Conservation (phyloP, 2,888 invertebrate species). For the Apodemia zela region DNA sequence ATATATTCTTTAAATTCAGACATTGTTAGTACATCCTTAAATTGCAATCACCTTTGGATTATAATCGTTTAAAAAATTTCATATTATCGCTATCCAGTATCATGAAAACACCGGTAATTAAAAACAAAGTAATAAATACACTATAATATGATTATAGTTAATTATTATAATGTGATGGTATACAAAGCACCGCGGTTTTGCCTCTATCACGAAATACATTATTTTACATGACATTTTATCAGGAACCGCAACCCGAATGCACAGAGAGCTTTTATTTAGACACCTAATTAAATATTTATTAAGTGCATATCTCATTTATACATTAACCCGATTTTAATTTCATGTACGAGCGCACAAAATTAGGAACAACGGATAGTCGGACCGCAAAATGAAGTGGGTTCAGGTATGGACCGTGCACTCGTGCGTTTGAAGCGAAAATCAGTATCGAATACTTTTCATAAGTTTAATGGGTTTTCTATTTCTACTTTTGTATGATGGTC, state of each 20-base stretch:
- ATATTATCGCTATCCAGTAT: neutral
- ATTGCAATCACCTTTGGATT: neutral
- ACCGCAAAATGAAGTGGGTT: slow-evolving; percentile 77
- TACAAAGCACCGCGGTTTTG: slow-evolving; percentile 40
- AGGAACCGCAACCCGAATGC: slow-evolving; percentile 53
- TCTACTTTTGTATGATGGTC: slow-evolving; percentile 24
- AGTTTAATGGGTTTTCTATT: slow-evolving; percentile 38
- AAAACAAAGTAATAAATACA: slow-evolving; percentile 28
- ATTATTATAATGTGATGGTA: slow-evolving; percentile 29
- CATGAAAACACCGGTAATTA: slow-evolving; percentile 11
- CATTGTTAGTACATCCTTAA: neutral
- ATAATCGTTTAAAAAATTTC: neutral
- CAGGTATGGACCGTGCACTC: slow-evolving; percentile 39
- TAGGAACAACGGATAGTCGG: slow-evolving; percentile 64
- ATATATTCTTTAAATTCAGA: no score
- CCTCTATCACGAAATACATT: slow-evolving; percentile 43
- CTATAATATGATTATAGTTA: slow-evolving; percentile 24
- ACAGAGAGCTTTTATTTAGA: slow-evolving; percentile 71
- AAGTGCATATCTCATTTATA: slow-evolving; percentile 76
- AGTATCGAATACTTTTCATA: slow-evolving; percentile 61
- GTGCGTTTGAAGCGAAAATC: slow-evolving; percentile 57
- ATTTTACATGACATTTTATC: slow-evolving; percentile 58
- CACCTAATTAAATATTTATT: slow-evolving; percentile 79
- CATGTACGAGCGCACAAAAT: slow-evolving; percentile 74
- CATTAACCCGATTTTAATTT: slow-evolving; percentile 79